Evolutionary conservation across 2,113 vertebrate genomes (phyloP).

Genomic region (Stegastes partitus): DNA sequence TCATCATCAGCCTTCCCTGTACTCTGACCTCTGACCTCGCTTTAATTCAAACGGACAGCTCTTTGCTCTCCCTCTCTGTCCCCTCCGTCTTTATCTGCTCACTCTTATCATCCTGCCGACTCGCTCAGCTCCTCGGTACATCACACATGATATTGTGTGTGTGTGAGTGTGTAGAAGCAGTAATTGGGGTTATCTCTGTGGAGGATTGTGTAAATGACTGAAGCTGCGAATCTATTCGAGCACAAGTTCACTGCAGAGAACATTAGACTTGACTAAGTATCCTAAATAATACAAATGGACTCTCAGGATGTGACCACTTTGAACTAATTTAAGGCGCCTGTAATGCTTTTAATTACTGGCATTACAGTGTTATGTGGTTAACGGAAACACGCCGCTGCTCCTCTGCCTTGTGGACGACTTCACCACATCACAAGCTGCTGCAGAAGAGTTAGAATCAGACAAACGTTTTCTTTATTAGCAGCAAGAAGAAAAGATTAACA

Average conservation of each 20-base stretch:
- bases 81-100: constrained; percentile 46
- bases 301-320: constrained; percentile 38
- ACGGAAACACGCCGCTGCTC: constrained; percentile 3
- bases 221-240: constrained; percentile 58
- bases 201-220: constrained; percentile 66
- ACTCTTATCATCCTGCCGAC: constrained; percentile 39
- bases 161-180: constrained; percentile 41
- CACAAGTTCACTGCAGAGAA: constrained; percentile 42
- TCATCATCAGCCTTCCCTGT: constrained; percentile 52
- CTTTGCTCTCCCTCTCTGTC: constrained; percentile 15
- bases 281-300: constrained; percentile 57
- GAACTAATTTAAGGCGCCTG: constrained; percentile 45
- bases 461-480: too few relatives aligned
- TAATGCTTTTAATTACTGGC: constrained; percentile 49
- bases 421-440: neutral
- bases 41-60: constrained; percentile 54
- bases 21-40: constrained; percentile 59
- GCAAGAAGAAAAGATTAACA: too few relatives aligned
- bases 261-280: constrained; percentile 58
- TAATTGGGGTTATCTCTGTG: constrained; percentile 76
- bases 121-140: constrained; percentile 30
- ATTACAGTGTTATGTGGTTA: constrained; percentile 20
- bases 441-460: neutral
- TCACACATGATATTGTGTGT: constrained; percentile 42
- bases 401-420: neutral